phyloP scores from a whole-genome alignment of 2,888 invertebrate species.

The Chaetoderma sp. region DNA sequence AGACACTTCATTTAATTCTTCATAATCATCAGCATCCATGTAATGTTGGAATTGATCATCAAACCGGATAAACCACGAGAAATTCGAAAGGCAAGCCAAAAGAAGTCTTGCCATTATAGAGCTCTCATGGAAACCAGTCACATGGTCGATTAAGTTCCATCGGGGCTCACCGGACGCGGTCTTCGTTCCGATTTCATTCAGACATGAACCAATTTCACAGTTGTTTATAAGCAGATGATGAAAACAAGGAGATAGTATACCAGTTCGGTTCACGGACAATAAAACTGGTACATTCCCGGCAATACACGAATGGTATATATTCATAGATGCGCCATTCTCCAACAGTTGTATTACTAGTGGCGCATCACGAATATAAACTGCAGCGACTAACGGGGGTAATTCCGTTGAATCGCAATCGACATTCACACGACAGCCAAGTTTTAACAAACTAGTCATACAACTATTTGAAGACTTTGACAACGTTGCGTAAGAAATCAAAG shows the following conservation, averaged over 20 bases:
- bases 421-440: no score
- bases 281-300: constrained; percentile 49
- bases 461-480: no score
- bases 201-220: neutral
- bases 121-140: constrained; percentile 37
- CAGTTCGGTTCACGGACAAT: constrained; percentile 38
- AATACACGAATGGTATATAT: constrained; percentile 45
- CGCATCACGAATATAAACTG: constrained; percentile 37
- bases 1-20: no score
- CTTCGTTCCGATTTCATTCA: constrained; percentile 9
- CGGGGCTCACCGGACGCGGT: neutral
- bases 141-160: constrained; percentile 3
- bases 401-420: no score
- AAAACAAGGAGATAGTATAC: no score
- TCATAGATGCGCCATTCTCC: constrained; percentile 45
- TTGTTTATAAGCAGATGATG: constrained; percentile 24
- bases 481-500: no score
- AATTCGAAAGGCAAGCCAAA: no score
- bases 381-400: constrained; percentile 51
- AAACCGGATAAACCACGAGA: no score
- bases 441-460: no score
- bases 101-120: constrained; percentile 39
- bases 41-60: no score
- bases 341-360: constrained; percentile 45
- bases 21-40: no score